Percentiles rank a stretch among this genome's conserved stretches.
Conservation (phyloP, 2,797 vertebrate genomes). For the Takifugu rubripes region DNA sequence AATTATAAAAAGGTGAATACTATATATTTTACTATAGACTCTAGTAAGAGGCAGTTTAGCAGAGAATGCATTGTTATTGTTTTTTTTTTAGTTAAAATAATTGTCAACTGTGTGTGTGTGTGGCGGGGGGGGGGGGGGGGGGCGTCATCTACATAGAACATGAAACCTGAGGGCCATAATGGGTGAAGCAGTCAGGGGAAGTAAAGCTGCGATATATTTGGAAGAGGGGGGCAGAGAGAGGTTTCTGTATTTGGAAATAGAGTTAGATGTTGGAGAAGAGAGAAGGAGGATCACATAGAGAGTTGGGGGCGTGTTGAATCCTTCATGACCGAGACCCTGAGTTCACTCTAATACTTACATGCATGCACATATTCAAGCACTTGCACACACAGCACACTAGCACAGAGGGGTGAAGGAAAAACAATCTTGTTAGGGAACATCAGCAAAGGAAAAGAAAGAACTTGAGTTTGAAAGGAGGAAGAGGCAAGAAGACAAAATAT, state of each 20-base stretch:
- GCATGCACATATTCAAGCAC: conserved; percentile 21
- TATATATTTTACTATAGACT: too few species aligned
- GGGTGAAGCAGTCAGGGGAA: conserved; percentile 1
- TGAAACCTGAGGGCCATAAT: conserved; percentile 5
- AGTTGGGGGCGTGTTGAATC: conserved; percentile 4
- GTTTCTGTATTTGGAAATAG: conserved; percentile 72
- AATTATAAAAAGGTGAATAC: too few species aligned
- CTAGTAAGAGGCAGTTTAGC: too few species aligned
- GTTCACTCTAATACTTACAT: conserved; percentile 18
- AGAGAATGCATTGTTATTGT: too few species aligned
- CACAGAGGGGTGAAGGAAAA: conserved; percentile 44
- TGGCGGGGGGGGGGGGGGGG: too few species aligned
- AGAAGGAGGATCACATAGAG: conserved; percentile 29
- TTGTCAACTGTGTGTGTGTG: too few species aligned
- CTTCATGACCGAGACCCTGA: conserved; percentile 47
- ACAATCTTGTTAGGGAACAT: conserved; percentile 45
- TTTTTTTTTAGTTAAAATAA: too few species aligned
- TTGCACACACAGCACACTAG: conserved; percentile 59
- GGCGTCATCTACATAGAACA: conserved; percentile 4
- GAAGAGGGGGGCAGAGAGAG: conserved; percentile 43
- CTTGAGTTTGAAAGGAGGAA: conserved; percentile 5
- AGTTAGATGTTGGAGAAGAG: conserved; percentile 47
- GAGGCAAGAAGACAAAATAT: conserved; percentile 24
- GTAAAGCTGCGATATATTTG: conserved; percentile 56
- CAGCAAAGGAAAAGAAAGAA: conserved; percentile 32